Evolutionary conservation across 2,888 invertebrate species (phyloP).

Genomic region (Polydrusus tereticollis): DNA sequence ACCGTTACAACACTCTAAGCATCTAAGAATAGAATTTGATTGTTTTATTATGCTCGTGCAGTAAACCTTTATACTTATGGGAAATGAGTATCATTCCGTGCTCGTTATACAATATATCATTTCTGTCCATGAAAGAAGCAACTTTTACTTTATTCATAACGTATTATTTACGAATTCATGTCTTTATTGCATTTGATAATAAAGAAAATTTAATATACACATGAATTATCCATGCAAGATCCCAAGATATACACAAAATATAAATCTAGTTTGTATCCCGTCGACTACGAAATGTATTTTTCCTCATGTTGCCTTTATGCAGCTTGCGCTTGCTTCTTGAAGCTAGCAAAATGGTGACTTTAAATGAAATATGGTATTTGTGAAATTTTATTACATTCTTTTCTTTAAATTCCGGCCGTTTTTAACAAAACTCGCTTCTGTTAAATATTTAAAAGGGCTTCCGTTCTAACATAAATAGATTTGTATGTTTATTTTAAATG

Average conservation of each 20-base stretch:
- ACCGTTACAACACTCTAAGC: too few relatives aligned
- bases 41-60: too few relatives aligned
- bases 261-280: constrained; percentile 36
- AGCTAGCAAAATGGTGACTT: constrained; percentile 37
- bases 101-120: too few relatives aligned
- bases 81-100: too few relatives aligned
- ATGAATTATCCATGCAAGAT: not conserved
- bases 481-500: too few relatives aligned
- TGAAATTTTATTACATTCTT: constrained; percentile 29
- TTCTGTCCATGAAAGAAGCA: too few relatives aligned
- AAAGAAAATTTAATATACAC: constrained; percentile 23
- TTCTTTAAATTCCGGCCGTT: constrained; percentile 21
- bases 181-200: not conserved
- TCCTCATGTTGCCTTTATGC: constrained; percentile 38
- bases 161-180: not conserved
- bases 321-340: constrained; percentile 24
- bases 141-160: too few relatives aligned
- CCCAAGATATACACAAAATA: constrained; percentile 26
- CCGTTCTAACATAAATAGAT: too few relatives aligned
- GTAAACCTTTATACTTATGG: too few relatives aligned
- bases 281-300: constrained; percentile 34
- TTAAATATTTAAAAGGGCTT: too few relatives aligned
- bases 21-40: too few relatives aligned
- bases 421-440: not conserved
- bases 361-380: constrained; percentile 41